phyloP scores from a whole-genome alignment of 2,888 invertebrate genomes.

The Erebia ligea region DNA sequence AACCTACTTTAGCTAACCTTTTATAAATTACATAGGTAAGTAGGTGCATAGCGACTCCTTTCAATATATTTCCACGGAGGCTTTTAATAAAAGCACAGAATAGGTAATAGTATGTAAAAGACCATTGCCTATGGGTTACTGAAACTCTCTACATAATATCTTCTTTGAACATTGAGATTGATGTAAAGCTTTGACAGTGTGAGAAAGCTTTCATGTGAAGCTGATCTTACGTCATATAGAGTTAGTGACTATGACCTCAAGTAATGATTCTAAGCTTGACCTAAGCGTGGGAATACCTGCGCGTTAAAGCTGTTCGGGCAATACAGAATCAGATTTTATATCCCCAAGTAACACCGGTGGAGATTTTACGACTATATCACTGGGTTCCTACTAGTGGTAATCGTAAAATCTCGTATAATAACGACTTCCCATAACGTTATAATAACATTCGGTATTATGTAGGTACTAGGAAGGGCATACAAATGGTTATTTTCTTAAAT shows the following conservation, averaged over 20 bases:
- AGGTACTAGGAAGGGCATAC: no score
- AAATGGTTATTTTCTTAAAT: no score
- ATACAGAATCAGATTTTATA: conserved; percentile 30
- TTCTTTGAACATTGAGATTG: conserved; percentile 7
- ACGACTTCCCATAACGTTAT: background rate
- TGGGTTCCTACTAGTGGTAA: background rate
- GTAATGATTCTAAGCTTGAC: conserved; percentile 27
- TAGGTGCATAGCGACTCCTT: no score
- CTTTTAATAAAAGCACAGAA: background rate
- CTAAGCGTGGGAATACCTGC: conserved; percentile 28
- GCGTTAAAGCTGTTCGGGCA: conserved; percentile 26
- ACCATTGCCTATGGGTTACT: background rate
- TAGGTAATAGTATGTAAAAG: no score
- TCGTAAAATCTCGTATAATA: background rate
- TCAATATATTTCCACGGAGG: no score
- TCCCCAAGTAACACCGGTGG: conserved; percentile 13
- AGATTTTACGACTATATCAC: conserved; percentile 20
- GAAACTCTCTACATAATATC: background rate
- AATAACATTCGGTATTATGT: background rate
- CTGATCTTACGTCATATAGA: conserved; percentile 15
- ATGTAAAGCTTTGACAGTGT: conserved; percentile 20
- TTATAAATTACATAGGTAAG: no score
- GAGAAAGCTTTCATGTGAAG: conserved; percentile 15
- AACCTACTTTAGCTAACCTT: no score
- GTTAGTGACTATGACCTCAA: conserved; percentile 21